These are phyloP conservation scores for Drosophila incognita DNA, from an alignment of 2,888 invertebrate species.

Conservation along the genomic window DNA sequence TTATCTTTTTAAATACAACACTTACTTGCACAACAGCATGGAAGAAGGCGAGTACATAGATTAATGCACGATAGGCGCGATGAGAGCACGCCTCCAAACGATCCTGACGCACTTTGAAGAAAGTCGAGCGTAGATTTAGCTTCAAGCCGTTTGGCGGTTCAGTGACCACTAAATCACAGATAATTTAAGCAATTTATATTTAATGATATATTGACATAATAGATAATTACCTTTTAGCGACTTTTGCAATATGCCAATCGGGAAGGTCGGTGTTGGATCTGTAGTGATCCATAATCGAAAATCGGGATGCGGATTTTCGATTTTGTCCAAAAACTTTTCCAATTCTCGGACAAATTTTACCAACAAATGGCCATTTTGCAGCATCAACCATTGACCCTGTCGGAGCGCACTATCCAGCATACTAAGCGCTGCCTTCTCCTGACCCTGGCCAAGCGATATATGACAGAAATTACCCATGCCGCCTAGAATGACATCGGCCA, in stretches of 20 bases:
- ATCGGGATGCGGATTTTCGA: constrained; percentile 93
- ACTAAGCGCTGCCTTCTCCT: constrained; percentile 91
- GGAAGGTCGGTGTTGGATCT: constrained; percentile 94
- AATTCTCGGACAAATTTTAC: constrained; percentile 91
- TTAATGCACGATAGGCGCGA: constrained; percentile 91
- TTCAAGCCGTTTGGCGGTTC: constrained; percentile 97
- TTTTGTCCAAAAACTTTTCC: constrained; percentile 93
- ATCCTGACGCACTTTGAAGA: constrained; percentile 92
- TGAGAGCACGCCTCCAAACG: constrained; percentile 91
- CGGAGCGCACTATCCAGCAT: constrained; percentile 89
- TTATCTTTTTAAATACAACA: constrained; percentile 19
- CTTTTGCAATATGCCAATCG: constrained; percentile 94
- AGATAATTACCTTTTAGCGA: constrained; percentile 89
- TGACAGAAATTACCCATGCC: constrained; percentile 93
- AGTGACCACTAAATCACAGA: constrained; percentile 90
- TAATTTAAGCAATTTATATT: neutral
- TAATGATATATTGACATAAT: neutral
- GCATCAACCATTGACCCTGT: constrained; percentile 95
- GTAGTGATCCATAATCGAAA: constrained; percentile 97
- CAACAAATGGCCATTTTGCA: constrained; percentile 96
- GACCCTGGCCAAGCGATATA: constrained; percentile 96
- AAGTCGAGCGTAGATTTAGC: constrained; percentile 94
- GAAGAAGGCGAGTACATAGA: constrained; percentile 96
- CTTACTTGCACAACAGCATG: constrained; percentile 94
- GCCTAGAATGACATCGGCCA: constrained; percentile 89